Evolutionary conservation across 2,113 vertebrate genomes (phyloP).

Genomic region (Eidolon helvum): DNA sequence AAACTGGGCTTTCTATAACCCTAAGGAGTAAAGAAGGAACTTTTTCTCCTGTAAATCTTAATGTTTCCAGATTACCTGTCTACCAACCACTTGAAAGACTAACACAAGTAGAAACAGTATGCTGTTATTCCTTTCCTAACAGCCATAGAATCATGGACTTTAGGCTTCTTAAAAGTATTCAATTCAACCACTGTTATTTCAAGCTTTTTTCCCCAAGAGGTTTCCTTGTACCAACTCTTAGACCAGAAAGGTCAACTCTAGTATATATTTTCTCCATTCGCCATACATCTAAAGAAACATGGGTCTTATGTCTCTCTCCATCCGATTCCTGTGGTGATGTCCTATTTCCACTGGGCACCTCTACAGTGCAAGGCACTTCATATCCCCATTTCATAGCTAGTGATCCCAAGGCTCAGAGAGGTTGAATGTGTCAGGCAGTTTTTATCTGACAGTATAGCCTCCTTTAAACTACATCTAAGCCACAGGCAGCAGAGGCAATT

Average conservation of each 20-base stretch:
- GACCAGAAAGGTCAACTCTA: not conserved
- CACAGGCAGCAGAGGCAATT: not conserved
- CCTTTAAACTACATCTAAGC: not conserved
- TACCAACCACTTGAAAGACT: not conserved
- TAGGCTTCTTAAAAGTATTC: not conserved
- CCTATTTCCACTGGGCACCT: not conserved
- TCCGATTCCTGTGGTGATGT: not conserved
- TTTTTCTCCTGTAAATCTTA: not conserved
- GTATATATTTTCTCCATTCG: not conserved
- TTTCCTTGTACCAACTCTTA: not conserved
- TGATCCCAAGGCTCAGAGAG: not conserved
- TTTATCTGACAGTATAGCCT: not conserved
- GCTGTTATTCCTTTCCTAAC: not conserved
- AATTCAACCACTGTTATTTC: not conserved
- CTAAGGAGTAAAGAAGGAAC: not conserved
- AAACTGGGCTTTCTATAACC: not conserved
- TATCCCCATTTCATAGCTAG: not conserved
- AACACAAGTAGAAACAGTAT: not conserved
- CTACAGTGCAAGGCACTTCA: not conserved
- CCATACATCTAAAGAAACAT: not conserved
- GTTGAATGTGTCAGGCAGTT: not conserved
- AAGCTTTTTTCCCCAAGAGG: not conserved
- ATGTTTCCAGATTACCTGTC: not conserved
- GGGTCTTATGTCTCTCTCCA: not conserved
- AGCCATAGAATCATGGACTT: not conserved